phyloP scores from a whole-genome alignment of 2,888 invertebrate species.

The Drosophila anomelani region DNA sequence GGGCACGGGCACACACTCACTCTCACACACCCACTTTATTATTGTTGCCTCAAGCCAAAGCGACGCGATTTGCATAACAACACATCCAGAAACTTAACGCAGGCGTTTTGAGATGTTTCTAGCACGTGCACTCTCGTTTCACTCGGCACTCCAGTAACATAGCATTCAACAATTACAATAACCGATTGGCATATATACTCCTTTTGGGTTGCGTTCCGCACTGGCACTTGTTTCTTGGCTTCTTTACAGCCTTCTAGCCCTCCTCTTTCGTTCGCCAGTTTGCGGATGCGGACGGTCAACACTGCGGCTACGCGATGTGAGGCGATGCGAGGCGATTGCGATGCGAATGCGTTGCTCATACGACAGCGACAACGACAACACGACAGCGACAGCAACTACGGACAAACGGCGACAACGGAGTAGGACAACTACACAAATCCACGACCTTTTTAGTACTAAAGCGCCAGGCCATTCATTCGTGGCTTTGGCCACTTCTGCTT shows the following conservation, averaged over 20 bases:
- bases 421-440: conserved; percentile 84
- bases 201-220: background rate
- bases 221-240: conserved; percentile 37
- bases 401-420: conserved; percentile 41
- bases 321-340: conserved; percentile 19
- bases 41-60: conserved; percentile 60
- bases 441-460: conserved; percentile 85
- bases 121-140: conserved; percentile 38
- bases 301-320: conserved; percentile 39
- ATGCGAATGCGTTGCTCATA: conserved; percentile 23
- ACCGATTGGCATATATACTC: conserved; percentile 11
- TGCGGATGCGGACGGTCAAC: conserved; percentile 37
- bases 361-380: conserved; percentile 26
- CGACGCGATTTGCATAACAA: conserved; percentile 73
- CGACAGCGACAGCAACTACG: conserved; percentile 50
- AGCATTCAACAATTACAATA: conserved; percentile 33
- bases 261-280: conserved; percentile 28
- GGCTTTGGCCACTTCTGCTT: conserved; percentile 42
- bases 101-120: conserved; percentile 53
- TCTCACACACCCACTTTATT: conserved; percentile 36
- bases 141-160: conserved; percentile 24
- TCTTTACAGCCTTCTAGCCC: conserved; percentile 3
- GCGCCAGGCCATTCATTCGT: conserved; percentile 81
- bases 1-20: conserved; percentile 38
- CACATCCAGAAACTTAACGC: conserved; percentile 47